Evolutionary conservation across 1,140 invertebrate species (phyloP).

Genomic region (Amphibalanus amphitrite): DNA sequence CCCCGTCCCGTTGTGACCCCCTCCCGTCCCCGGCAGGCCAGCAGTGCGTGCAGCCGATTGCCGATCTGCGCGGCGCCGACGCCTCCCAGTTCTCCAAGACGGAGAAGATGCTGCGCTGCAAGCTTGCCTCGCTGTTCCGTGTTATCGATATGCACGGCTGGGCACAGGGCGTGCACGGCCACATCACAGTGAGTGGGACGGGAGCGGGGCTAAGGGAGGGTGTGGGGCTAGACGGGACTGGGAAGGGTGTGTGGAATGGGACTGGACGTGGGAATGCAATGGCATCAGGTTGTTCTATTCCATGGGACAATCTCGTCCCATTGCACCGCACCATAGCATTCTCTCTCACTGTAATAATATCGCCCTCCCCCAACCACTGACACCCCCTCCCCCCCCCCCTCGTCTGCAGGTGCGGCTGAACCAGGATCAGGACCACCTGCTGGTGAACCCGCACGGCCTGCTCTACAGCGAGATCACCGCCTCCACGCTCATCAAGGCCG

Average conservation of each 20-base stretch:
- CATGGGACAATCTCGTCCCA: too few relatives aligned
- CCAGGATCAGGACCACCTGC: conserved; percentile 87
- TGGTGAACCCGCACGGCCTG: conserved; percentile 92
- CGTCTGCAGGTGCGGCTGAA: conserved; percentile 59
- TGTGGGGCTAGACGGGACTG: background rate
- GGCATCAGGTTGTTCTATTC: too few relatives aligned
- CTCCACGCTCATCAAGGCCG: conserved; percentile 84
- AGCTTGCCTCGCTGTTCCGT: conserved; percentile 86
- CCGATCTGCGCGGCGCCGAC: conserved; percentile 86
- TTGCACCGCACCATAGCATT: too few relatives aligned
- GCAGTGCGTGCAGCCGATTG: too few relatives aligned
- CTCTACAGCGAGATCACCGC: conserved; percentile 95
- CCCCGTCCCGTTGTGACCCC: too few relatives aligned
- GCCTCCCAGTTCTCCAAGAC: conserved; percentile 72
- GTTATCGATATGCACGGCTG: conserved; percentile 92
- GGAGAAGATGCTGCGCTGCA: too few relatives aligned
- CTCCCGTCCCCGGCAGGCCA: too few relatives aligned
- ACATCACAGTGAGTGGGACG: conserved; percentile 50
- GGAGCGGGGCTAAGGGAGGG: too few relatives aligned
- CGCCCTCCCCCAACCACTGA: too few relatives aligned
- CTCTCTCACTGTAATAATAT: too few relatives aligned
- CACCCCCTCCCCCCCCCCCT: too few relatives aligned
- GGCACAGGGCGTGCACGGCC: conserved; percentile 66
- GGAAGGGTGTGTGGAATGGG: background rate
- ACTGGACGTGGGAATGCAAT: background rate